Evolutionary conservation across 2,888 invertebrate genomes (phyloP).

Genomic region (Rotaria magnacalcarata): DNA sequence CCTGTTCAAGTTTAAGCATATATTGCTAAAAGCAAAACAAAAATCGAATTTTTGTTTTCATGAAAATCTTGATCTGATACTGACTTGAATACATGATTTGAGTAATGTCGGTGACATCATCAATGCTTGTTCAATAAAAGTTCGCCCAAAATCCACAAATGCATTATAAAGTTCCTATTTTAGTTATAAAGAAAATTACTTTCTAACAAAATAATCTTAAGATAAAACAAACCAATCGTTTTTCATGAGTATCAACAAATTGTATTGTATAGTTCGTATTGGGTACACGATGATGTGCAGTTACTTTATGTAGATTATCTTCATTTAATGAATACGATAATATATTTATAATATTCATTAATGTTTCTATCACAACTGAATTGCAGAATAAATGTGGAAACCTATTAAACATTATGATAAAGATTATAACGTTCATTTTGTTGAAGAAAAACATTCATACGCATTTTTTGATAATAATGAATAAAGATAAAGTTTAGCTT

Average conservation of each 20-base stretch:
- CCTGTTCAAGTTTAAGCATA: neutral
- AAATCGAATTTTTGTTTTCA: too few relatives aligned
- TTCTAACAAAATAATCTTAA: too few relatives aligned
- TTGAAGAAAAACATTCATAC: constrained; percentile 63
- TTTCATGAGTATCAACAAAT: constrained; percentile 34
- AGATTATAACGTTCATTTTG: too few relatives aligned
- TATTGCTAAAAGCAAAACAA: neutral
- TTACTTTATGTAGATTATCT: constrained; percentile 64
- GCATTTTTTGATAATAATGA: constrained; percentile 87
- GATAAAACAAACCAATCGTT: neutral
- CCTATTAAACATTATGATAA: constrained; percentile 53
- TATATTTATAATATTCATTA: constrained; percentile 88
- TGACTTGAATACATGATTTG: constrained; percentile 34
- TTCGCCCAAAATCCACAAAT: constrained; percentile 26
- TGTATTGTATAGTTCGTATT: constrained; percentile 9
- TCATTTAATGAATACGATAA: constrained; percentile 79
- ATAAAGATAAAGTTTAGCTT: constrained; percentile 80
- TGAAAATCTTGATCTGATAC: neutral
- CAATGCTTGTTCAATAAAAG: constrained; percentile 33
- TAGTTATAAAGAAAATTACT: neutral
- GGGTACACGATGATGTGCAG: constrained; percentile 35
- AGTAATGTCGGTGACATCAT: constrained; percentile 23
- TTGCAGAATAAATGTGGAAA: constrained; percentile 98
- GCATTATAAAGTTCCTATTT: constrained; percentile 24
- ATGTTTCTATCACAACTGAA: constrained; percentile 77